A percentile compares a stretch with the other conserved stretches of the same genome.
These are phyloP conservation scores for Coregonus clupeaformis DNA, from an alignment of 2,113 vertebrate genomes.

Conservation along the genomic window DNA sequence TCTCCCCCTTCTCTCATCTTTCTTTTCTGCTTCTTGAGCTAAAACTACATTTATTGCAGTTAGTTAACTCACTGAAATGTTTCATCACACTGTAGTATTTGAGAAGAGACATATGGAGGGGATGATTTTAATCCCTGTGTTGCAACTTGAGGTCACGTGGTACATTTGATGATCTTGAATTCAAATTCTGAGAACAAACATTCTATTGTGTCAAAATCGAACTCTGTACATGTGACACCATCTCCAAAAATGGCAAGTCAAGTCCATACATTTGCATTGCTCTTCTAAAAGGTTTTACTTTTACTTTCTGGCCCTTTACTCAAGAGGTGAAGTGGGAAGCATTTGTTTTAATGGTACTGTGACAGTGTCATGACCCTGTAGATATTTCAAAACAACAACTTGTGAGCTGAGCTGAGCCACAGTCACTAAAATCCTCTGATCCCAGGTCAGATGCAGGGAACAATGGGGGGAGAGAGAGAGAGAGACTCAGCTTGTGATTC, in stretches of 20 bases:
- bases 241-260: neutral
- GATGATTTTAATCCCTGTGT: neutral
- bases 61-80: constrained; percentile 4
- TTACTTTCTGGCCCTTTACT: neutral
- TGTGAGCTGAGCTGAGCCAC: constrained; percentile 21
- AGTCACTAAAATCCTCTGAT: constrained; percentile 12
- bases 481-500: constrained; percentile 56
- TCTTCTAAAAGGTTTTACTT: neutral
- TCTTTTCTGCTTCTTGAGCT: constrained; percentile 34
- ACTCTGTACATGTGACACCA: neutral
- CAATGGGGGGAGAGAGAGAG: constrained; percentile 9
- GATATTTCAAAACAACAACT: constrained; percentile 25
- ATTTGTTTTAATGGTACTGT: neutral
- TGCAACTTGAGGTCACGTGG: too few species aligned
- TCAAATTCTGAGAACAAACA: neutral
- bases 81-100: constrained; percentile 4
- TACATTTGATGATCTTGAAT: neutral
- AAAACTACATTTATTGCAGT: neutral
- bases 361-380: neutral
- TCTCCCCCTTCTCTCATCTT: constrained; percentile 1
- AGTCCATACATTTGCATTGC: neutral
- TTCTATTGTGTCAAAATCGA: neutral
- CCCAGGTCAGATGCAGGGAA: neutral
- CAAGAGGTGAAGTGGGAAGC: neutral
- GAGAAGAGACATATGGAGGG: neutral